Evolutionary conservation across 35 echinoderm and acorn worm species (phyloP).

Genomic region (Antedon bifida): DNA sequence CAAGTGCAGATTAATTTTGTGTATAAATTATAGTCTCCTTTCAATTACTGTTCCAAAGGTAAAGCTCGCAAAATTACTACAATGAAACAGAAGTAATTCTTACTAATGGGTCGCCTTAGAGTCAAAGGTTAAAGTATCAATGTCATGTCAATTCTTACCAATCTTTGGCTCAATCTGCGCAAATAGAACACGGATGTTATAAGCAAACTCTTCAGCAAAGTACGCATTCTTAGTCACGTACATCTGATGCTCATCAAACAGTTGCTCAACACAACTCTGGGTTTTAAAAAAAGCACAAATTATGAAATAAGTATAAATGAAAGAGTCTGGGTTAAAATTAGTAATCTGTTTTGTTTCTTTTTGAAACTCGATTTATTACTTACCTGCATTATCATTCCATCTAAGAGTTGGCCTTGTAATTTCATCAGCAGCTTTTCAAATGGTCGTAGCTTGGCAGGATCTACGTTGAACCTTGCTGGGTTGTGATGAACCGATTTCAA

Average conservation of each 20-base stretch:
- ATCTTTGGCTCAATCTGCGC: slow-evolving; percentile 74
- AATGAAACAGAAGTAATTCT: too few relatives aligned
- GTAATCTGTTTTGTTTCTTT: too few relatives aligned
- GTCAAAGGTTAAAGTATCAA: not conserved
- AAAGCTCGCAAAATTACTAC: too few relatives aligned
- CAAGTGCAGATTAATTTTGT: too few relatives aligned
- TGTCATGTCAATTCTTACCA: slow-evolving; percentile 26
- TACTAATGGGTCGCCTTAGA: slow-evolving; percentile 66
- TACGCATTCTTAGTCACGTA: slow-evolving; percentile 83
- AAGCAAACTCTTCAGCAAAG: slow-evolving; percentile 97
- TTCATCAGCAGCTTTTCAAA: slow-evolving; percentile 98
- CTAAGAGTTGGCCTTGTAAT: slow-evolving; percentile 79
- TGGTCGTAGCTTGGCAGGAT: slow-evolving; percentile 69
- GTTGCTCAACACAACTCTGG: slow-evolving; percentile 96
- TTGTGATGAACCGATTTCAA: slow-evolving; percentile 99
- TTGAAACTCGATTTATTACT: too few relatives aligned
- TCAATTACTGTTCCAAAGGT: too few relatives aligned
- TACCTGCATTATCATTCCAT: slow-evolving; percentile 99
- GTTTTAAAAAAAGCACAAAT: not conserved
- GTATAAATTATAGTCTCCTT: too few relatives aligned
- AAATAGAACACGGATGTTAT: slow-evolving; percentile 72
- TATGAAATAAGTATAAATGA: too few relatives aligned
- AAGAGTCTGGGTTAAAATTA: too few relatives aligned
- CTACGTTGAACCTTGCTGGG: slow-evolving; percentile 76
- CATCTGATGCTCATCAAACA: slow-evolving; percentile 74